These are phyloP conservation scores for Elegia similella DNA, from an alignment of 2,888 invertebrate genomes.

Conservation along the genomic window DNA sequence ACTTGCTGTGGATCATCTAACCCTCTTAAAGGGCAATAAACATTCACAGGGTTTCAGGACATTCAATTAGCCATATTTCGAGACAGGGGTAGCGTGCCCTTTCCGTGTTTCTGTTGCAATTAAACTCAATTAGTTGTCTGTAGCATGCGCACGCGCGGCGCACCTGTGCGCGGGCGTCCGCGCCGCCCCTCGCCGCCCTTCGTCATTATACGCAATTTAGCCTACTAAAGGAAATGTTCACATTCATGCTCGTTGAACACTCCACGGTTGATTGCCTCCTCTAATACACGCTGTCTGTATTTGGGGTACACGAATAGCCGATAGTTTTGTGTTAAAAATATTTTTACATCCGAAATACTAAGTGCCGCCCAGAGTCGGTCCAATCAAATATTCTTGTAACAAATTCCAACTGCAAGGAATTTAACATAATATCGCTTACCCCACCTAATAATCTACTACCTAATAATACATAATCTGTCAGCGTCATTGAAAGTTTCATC, in stretches of 20 bases:
- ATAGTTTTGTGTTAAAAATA: background rate
- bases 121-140: slow-evolving; percentile 48
- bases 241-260: slow-evolving; percentile 67
- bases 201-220: slow-evolving; percentile 71
- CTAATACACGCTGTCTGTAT: slow-evolving; percentile 41
- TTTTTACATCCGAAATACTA: background rate
- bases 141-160: slow-evolving; percentile 55
- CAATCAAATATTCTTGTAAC: too few species aligned
- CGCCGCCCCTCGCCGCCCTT: slow-evolving; percentile 57
- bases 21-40: slow-evolving; percentile 18
- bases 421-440: too few species aligned
- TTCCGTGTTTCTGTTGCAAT: slow-evolving; percentile 41
- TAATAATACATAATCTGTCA: too few species aligned
- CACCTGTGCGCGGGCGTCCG: slow-evolving; percentile 57
- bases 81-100: background rate
- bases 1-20: background rate
- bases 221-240: slow-evolving; percentile 60
- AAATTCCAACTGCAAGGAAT: too few species aligned
- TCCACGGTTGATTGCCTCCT: slow-evolving; percentile 52
- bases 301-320: background rate
- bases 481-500: too few species aligned
- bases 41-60: slow-evolving; percentile 35
- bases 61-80: slow-evolving; percentile 32
- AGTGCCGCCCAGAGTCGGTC: too few species aligned
- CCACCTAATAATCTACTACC: too few species aligned